Evolutionary conservation across 2,113 vertebrate species (phyloP), one percentile per base, ranked within the genome.

Genomic region (Callopanchax toddi): DNA sequence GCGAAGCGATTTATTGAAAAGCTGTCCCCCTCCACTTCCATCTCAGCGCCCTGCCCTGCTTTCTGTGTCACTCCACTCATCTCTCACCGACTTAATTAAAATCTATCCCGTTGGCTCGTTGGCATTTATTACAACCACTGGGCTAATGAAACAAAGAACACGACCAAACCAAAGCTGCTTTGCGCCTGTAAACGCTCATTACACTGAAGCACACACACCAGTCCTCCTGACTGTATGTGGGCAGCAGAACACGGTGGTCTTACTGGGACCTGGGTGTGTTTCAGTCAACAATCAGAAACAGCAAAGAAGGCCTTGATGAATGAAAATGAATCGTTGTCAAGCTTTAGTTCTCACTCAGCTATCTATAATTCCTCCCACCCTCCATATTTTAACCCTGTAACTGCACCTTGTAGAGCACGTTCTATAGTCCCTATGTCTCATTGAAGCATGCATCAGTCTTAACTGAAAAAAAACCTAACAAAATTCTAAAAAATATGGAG

Each of bases 1-100:
- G 92, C 94, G 86, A 91, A 91, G 89, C 92, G 90, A 91, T 90
- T 91, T 91, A 92, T 91, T 90, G 89, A 91, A 89, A 90, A 87
- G 75, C 86, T 86, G 78, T 70, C 87, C 83, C 77, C 78, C 79
- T 67, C 78, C 78, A 74, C 75, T 62, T 72, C 74, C 79, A 46
- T 63, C 70, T 53, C 78, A 52, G 52, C 54, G 40, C 74, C 78
- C 71, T 17, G 51, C 60, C 74, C 82, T 50, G 54, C 71, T 69
- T 67, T 69, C 79, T 46, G 79, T 85, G 82, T 86, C 87, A 86
- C 87, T 87, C 85, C 89, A 83, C 87, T 88, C 87, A 90, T 90
- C 88, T 88, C 82, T 89, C 87, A 86, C 83, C 43, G 78, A 86
- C 89, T 89, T 91, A 89, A 91, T 91, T 91, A 91, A 90, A 91